Evolutionary conservation across 2,113 vertebrate species (phyloP).

Genomic region (Steatornis caripensis): DNA sequence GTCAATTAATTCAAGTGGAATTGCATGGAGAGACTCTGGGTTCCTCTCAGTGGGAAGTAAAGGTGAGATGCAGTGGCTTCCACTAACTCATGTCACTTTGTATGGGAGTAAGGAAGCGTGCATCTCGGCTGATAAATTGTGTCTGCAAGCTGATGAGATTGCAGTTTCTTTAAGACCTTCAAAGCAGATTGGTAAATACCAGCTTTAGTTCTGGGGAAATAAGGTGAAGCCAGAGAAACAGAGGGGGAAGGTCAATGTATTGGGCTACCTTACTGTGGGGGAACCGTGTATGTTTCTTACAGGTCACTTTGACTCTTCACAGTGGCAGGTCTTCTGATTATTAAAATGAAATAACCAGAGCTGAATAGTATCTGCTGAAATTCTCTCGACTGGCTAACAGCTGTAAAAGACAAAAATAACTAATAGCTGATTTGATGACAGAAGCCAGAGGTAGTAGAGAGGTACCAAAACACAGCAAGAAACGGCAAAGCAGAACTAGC

Average conservation of each 20-base stretch:
- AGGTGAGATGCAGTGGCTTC: neutral
- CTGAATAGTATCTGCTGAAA: neutral
- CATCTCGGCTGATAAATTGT: neutral
- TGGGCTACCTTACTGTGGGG: neutral
- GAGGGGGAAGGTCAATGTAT: neutral
- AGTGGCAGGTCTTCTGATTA: neutral
- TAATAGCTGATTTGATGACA: neutral
- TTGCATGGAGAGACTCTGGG: neutral
- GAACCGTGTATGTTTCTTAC: accelerated
- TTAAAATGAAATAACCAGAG: neutral
- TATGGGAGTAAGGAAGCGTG: neutral
- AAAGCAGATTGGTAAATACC: neutral
- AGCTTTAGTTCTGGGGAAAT: neutral
- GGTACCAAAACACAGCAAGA: no score
- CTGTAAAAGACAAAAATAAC: neutral
- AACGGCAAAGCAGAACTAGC: neutral
- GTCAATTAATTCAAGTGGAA: neutral
- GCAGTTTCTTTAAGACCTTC: neutral
- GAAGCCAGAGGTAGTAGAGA: neutral
- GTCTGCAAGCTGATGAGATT: neutral
- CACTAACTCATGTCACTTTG: neutral
- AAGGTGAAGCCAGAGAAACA: neutral
- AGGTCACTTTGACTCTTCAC: neutral
- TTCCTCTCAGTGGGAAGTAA: neutral
- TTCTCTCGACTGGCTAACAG: neutral